A percentile compares a stretch with the other conserved stretches of the same genome.
Evolutionary conservation across 2,113 vertebrate species (phyloP).

Genomic region (Brienomyrus brachyistius): DNA sequence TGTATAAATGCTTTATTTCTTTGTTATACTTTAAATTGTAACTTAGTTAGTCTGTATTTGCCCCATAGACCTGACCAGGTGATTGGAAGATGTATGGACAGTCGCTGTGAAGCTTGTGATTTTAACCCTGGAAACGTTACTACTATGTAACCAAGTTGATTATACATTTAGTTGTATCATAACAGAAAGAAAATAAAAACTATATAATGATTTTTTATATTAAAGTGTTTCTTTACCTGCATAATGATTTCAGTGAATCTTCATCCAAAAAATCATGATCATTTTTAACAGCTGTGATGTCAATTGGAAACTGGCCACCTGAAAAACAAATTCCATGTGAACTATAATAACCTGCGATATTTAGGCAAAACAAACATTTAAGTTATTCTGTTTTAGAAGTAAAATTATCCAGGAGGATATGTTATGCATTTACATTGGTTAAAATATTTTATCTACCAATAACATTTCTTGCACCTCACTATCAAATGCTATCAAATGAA

Average conservation of each 20-base stretch:
- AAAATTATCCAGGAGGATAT: not conserved
- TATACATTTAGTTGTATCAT: conserved; percentile 3
- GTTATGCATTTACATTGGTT: not conserved
- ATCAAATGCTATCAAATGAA: not conserved
- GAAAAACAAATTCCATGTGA: not conserved
- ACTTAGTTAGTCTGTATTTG: not conserved
- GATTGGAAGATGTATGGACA: not conserved
- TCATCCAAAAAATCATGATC: conserved; percentile 75
- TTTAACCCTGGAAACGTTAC: not conserved
- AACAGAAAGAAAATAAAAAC: not conserved
- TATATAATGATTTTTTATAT: not conserved
- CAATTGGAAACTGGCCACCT: conserved; percentile 62
- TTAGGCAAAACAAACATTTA: not conserved
- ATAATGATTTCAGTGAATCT: conserved; percentile 72
- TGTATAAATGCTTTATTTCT: not conserved
- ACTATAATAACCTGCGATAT: not conserved
- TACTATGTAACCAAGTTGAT: not conserved
- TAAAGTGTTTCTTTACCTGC: conserved; percentile 55
- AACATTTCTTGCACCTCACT: not conserved
- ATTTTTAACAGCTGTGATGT: conserved; percentile 69
- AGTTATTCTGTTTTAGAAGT: not conserved
- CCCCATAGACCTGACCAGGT: not conserved
- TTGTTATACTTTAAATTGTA: not conserved
- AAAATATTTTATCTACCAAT: not conserved
- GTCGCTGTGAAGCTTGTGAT: not conserved